These are phyloP conservation scores for Drosophila simulans DNA, from an alignment of 1,140 invertebrate species.

Conservation along the genomic window DNA sequence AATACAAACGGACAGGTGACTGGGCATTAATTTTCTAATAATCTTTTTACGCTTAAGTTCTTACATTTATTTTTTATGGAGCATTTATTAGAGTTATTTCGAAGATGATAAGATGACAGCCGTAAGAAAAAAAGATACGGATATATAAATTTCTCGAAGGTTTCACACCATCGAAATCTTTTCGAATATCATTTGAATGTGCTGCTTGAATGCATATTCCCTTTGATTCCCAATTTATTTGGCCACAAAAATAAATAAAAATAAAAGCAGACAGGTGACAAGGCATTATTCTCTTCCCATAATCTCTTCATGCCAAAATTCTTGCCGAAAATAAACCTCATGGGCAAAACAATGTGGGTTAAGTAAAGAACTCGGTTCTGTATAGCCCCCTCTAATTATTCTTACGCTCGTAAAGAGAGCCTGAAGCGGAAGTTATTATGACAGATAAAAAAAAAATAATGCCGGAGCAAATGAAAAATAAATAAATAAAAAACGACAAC, in stretches of 20 bases:
- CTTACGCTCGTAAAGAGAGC: conserved; percentile 30
- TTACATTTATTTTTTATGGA: neutral
- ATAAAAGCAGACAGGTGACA: conserved; percentile 22
- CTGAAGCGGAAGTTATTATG: conserved; percentile 73
- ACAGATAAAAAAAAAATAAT: conserved; percentile 52
- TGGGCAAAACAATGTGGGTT: conserved; percentile 38
- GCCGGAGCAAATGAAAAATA: conserved; percentile 1
- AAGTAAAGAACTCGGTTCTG: conserved; percentile 29
- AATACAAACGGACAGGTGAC: conserved; percentile 3
- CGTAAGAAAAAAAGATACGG: neutral
- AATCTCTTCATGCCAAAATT: conserved; percentile 44
- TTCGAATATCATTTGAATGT: too few species aligned
- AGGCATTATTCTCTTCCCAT: conserved; percentile 27
- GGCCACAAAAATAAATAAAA: neutral
- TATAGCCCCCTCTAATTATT: conserved; percentile 18
- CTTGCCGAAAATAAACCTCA: conserved; percentile 23
- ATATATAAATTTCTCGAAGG: neutral
- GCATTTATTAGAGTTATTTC: neutral
- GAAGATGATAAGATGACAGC: neutral
- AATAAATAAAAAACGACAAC: conserved; percentile 17
- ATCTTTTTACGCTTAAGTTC: conserved; percentile 40
- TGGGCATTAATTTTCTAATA: conserved; percentile 13
- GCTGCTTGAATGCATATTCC: neutral
- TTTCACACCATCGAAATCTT: too few species aligned
- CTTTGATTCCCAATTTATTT: conserved; percentile 15